phyloP scores from a whole-genome alignment of 2,888 invertebrate species.

The Epinotia bilunana region DNA sequence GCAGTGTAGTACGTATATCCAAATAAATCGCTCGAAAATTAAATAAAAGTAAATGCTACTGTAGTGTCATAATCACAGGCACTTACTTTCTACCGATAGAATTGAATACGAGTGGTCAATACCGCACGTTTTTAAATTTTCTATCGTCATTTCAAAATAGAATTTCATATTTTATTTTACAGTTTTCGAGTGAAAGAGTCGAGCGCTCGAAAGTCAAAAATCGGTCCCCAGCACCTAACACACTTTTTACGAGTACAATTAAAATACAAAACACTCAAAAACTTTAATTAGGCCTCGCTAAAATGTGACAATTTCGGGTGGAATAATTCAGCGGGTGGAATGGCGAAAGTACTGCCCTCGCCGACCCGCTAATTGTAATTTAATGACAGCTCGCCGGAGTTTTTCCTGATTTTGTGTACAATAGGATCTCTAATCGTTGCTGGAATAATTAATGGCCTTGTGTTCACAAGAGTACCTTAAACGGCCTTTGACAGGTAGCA shows the following conservation, averaged over 20 bases:
- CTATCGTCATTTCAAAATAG: too few relatives aligned
- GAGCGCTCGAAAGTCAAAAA: too few relatives aligned
- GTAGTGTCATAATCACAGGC: too few relatives aligned
- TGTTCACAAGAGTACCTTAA: slow-evolving; percentile 3
- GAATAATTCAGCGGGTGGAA: slow-evolving; percentile 48
- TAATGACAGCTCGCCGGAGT: slow-evolving; percentile 57
- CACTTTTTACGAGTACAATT: slow-evolving; percentile 12
- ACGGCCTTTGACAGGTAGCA: background rate
- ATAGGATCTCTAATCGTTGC: slow-evolving; percentile 33
- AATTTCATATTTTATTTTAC: too few relatives aligned
- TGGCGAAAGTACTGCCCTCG: slow-evolving; percentile 53
- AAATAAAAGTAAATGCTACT: too few relatives aligned
- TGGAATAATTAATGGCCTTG: slow-evolving; percentile 27
- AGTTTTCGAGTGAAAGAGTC: too few relatives aligned
- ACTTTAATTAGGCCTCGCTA: slow-evolving; percentile 42
- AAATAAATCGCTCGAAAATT: too few relatives aligned
- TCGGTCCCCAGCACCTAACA: background rate
- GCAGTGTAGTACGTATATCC: too few relatives aligned
- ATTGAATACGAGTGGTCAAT: too few relatives aligned
- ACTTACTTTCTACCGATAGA: too few relatives aligned
- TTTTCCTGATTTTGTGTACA: slow-evolving; percentile 47
- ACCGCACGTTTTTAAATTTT: too few relatives aligned
- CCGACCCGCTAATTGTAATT: slow-evolving; percentile 62
- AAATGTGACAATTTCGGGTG: slow-evolving; percentile 46
- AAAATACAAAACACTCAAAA: slow-evolving; percentile 36